Evolutionary conservation across 2,888 invertebrate genomes (phyloP), one percentile per base, ranked within the genome.

Genomic region (Panzeria rudis): DNA sequence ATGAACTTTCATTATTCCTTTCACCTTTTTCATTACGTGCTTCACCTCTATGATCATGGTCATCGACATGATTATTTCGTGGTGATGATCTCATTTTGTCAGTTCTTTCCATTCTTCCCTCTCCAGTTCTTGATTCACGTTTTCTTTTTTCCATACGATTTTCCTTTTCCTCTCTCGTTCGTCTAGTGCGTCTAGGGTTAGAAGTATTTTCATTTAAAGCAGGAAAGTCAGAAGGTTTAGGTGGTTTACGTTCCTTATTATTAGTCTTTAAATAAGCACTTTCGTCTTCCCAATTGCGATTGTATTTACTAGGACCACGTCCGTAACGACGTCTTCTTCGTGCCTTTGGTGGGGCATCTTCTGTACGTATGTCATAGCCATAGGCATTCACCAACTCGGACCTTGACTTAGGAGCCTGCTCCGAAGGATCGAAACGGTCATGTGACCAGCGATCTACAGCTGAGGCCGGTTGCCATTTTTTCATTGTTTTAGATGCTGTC

Each of bases 201-300:
- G 87, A 87, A 50, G 86, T 54, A 15, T 69, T 83, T 61, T 91
- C 91, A 64, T 94, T 89, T 88, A 94, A 89, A 89, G 94, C 92
- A 89, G 94, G 88, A 94, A 93, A 89, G 93, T 95, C 93, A 93
- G 95, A 91, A 92, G 95, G 84, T 93, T 95, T 86, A 1, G 91
- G 91, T 87, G 87, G 92, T 89, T 90, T 92, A 84, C 92, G 89
- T 83, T 92, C 92, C 44, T 90, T 90, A 72, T 92, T 92, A 80
- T 89, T 92, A 0, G 93, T 82, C 87, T 96, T 95, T 23, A 94
- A 94, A 91, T 98, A 98, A 0, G 98, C 98, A 90, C 97, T 97
- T 91, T 97, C 97, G 90, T 98, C 98, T 90, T 98, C 97, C 97
- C 98, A 98, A 82, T 97, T 97, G 13, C 98, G 94, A 0, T 96